Conservation (phyloP, 1,140 invertebrate species). For the Zaprionus lachaisei region DNA sequence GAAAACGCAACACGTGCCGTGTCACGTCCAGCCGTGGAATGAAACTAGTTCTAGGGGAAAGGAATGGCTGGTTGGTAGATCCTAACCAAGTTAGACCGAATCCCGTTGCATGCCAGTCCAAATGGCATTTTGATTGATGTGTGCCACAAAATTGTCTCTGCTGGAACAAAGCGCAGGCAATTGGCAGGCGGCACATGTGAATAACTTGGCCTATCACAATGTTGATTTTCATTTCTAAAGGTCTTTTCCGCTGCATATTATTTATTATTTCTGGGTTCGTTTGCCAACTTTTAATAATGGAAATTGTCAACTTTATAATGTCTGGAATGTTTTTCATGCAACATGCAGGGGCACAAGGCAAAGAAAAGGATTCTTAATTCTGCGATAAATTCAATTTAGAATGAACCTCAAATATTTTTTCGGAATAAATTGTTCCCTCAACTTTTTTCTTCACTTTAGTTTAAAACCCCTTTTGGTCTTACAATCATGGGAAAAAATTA, state of each 20-base stretch:
- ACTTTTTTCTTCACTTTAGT: background rate
- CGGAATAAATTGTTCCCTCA: background rate
- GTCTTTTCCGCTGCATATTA: background rate
- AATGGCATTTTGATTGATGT: slow-evolving; percentile 79
- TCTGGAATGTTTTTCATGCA: slow-evolving; percentile 24
- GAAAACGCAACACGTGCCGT: slow-evolving; percentile 70
- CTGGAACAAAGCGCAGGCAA: slow-evolving; percentile 36
- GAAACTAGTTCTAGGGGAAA: background rate
- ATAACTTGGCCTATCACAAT: slow-evolving; percentile 38
- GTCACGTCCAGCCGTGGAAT: background rate
- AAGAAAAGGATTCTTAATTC: background rate
- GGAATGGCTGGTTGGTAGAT: background rate
- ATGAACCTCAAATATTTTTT: background rate
- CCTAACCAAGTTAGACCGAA: slow-evolving; percentile 28
- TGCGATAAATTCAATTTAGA: background rate
- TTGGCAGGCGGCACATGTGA: slow-evolving; percentile 42
- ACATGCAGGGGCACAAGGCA: background rate
- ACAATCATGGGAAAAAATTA: slow-evolving; percentile 16
- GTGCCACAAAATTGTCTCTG: slow-evolving; percentile 59
- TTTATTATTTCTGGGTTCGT: background rate
- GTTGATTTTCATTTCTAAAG: background rate
- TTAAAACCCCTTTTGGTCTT: background rate
- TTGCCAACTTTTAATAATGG: slow-evolving; percentile 20
- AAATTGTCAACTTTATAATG: slow-evolving; percentile 45
- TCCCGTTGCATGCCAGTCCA: slow-evolving; percentile 52